Evolutionary conservation across 2,888 invertebrate genomes (phyloP), one percentile per base, ranked within the genome.

Genomic region (Falcaria lacertinaria): DNA sequence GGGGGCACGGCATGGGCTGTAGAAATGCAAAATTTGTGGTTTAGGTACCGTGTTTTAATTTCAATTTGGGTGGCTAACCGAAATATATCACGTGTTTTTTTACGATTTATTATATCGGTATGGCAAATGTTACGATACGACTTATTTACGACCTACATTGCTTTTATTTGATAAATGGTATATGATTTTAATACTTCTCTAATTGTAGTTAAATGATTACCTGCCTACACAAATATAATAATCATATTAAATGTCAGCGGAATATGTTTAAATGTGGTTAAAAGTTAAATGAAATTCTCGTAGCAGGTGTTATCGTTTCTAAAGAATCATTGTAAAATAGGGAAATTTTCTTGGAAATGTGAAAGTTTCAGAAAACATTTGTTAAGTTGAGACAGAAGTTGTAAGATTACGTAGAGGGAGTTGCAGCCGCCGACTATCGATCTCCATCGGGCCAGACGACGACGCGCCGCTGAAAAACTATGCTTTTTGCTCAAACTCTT

Each of bases 391-490:
- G 52, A 56, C 47, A 42, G 54, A 45, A 42, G 47, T 41, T 46
- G 47, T 54, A 59, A 60, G 60, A 60, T 60, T 52, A 50, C 51
- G 69, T 64, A 64, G 69, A 58, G 59, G 62, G 64, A 67, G 56
- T 51, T 74, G 75, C 72, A 72, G 70, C 60, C 50, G 60, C 50
- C 46, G 44, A 56, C 44, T 80, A 87, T 86, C 79, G 87, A 87
- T 84, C 78, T 69, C 59, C 51, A 52, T 64, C 66, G 69, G 62
- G 72, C 80, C 67, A 83, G 84, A 82, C 85, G 68, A 48, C 58
- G 54, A n/a, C 74, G 81, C 76, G 53, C 67, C 78, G 67, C 73
- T 72, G 77, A 80, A 85, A 83, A 84, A 81, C 81, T 80, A 80
- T 77, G 68, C 71, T 78, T 77, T 80, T 79, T 78, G 67, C 67